phyloP scores from a whole-genome alignment of 2,113 vertebrate genomes.

The Festucalex cinctus region DNA sequence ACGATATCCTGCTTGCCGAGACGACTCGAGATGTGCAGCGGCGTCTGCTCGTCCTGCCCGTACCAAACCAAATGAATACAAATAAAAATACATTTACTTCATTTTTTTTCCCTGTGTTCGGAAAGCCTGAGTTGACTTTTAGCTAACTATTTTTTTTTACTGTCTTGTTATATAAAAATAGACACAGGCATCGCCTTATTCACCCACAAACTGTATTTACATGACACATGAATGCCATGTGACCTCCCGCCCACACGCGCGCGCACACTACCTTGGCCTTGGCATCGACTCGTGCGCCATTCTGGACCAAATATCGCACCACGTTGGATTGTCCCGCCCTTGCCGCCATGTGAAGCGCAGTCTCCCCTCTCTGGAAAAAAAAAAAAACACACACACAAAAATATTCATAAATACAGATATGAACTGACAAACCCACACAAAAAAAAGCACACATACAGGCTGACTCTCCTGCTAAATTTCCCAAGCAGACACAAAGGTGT shows the following conservation, averaged over 20 bases:
- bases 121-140: not conserved
- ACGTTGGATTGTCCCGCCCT: slow-evolving; percentile 92
- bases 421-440: too few relatives aligned
- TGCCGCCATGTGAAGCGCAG: slow-evolving; percentile 95
- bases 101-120: too few relatives aligned
- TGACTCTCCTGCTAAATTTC: not conserved
- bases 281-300: slow-evolving; percentile 88
- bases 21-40: slow-evolving; percentile 91
- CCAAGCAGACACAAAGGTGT: slow-evolving; percentile 5
- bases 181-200: not conserved
- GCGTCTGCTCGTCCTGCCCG: slow-evolving; percentile 91
- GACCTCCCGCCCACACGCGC: not conserved
- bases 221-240: not conserved
- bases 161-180: not conserved
- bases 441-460: not conserved
- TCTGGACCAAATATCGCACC: slow-evolving; percentile 89
- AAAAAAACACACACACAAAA: not conserved
- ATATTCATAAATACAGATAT: not conserved
- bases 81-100: not conserved
- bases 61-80: not conserved
- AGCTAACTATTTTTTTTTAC: not conserved
- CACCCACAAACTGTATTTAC: not conserved
- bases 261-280: slow-evolving; percentile 84
- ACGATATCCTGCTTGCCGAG: slow-evolving; percentile 94
- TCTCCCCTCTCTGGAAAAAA: slow-evolving; percentile 87